A percentile compares a stretch with the other conserved stretches of the same genome.
Evolutionary conservation across 2,888 invertebrate genomes (phyloP).

Genomic region (Scaptomyza tumidula): DNA sequence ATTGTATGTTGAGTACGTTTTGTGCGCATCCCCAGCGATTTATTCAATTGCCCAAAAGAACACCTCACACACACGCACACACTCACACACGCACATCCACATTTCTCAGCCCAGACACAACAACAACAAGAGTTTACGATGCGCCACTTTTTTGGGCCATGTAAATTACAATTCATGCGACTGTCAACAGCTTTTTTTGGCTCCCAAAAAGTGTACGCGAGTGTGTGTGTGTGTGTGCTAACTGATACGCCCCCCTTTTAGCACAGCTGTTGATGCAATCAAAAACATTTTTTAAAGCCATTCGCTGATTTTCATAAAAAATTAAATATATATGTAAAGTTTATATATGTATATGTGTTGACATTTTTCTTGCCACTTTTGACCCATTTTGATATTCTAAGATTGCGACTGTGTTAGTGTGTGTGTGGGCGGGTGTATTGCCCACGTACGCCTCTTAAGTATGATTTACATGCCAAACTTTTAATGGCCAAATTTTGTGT

Average conservation of each 20-base stretch:
- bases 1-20: background rate
- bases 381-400: slow-evolving; percentile 28
- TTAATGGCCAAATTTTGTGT: slow-evolving; percentile 53
- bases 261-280: slow-evolving; percentile 31
- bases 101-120: background rate
- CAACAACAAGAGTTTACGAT: slow-evolving; percentile 32
- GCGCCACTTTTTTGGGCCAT: slow-evolving; percentile 30
- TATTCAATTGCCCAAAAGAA: slow-evolving; percentile 35
- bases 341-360: slow-evolving; percentile 7
- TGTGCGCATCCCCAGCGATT: slow-evolving; percentile 27
- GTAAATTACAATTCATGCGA: slow-evolving; percentile 42
- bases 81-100: background rate
- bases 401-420: background rate
- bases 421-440: slow-evolving; percentile 1
- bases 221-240: background rate
- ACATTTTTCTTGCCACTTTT: slow-evolving; percentile 29
- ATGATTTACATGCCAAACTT: slow-evolving; percentile 60
- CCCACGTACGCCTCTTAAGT: slow-evolving; percentile 31
- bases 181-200: slow-evolving; percentile 41
- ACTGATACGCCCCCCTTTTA: background rate
- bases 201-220: background rate
- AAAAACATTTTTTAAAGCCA: slow-evolving; percentile 19
- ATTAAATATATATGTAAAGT: slow-evolving; percentile 10
- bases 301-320: slow-evolving; percentile 22
- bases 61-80: background rate